Evolutionary conservation across 1,140 invertebrate species (phyloP).

Genomic region (Arion vulgaris): DNA sequence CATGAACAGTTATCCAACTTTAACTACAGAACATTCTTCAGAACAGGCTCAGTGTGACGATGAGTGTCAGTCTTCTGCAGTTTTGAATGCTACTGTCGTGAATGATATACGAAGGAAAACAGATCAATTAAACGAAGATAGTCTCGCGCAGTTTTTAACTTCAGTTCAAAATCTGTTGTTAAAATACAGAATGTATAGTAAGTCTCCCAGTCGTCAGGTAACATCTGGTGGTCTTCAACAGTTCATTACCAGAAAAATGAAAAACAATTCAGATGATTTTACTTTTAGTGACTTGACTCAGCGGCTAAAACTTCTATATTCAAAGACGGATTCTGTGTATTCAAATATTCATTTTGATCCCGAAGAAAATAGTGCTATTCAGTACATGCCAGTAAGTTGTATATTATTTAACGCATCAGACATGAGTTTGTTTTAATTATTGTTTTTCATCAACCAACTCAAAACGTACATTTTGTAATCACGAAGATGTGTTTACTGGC

Average conservation of each 20-base stretch:
- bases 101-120: background rate
- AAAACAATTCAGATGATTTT: slow-evolving; percentile 26
- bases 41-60: no score
- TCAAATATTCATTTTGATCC: background rate
- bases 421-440: no score
- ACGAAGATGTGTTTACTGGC: no score
- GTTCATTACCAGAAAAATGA: slow-evolving; percentile 56
- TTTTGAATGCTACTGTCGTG: no score
- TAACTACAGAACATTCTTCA: background rate
- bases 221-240: slow-evolving; percentile 64
- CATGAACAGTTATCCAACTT: background rate
- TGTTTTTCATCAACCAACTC: no score
- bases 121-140: slow-evolving; percentile 17
- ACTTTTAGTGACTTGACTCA: slow-evolving; percentile 16
- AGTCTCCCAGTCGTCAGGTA: slow-evolving; percentile 37
- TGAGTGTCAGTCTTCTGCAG: no score
- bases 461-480: no score
- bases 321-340: slow-evolving; percentile 20
- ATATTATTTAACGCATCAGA: no score
- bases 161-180: slow-evolving; percentile 52
- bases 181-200: slow-evolving; percentile 60
- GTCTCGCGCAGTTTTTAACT: slow-evolving; percentile 2
- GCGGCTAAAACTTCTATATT: slow-evolving; percentile 42
- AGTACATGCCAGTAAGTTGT: slow-evolving; percentile 60
- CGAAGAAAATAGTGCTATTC: slow-evolving; percentile 44